These are phyloP conservation scores for Desoria tigrina DNA, from an alignment of 2,888 invertebrate species.

Conservation along the genomic window DNA sequence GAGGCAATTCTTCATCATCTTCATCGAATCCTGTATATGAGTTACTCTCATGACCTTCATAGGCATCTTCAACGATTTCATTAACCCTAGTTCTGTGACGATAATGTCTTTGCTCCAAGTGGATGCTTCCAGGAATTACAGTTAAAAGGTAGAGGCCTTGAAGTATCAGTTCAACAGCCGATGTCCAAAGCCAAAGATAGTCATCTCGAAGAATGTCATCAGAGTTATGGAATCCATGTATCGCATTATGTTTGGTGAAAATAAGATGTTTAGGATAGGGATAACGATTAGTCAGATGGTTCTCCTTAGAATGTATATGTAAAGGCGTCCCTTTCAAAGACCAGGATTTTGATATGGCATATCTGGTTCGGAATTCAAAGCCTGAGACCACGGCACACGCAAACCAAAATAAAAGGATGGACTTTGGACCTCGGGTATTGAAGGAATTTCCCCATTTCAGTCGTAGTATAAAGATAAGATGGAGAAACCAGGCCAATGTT, in stretches of 20 bases:
- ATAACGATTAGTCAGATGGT: too few relatives aligned
- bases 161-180: slow-evolving; percentile 56
- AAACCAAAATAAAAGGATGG: slow-evolving; percentile 70
- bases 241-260: too few relatives aligned
- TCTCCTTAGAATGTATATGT: too few relatives aligned
- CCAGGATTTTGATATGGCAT: background rate
- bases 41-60: slow-evolving; percentile 52
- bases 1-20: slow-evolving; percentile 65
- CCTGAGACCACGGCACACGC: slow-evolving; percentile 68
- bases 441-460: slow-evolving; percentile 61
- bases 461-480: slow-evolving; percentile 73
- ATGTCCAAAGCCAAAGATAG: slow-evolving; percentile 43
- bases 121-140: slow-evolving; percentile 65
- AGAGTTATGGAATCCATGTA: background rate
- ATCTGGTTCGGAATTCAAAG: slow-evolving; percentile 69
- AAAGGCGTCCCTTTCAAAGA: too few relatives aligned
- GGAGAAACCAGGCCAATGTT: slow-evolving; percentile 77
- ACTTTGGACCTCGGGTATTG: slow-evolving; percentile 73
- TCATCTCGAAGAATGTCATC: slow-evolving; percentile 24
- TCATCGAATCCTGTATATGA: slow-evolving; percentile 68
- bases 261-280: too few relatives aligned
- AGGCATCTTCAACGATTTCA: slow-evolving; percentile 42
- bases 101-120: slow-evolving; percentile 48
- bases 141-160: slow-evolving; percentile 71
- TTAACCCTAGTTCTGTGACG: slow-evolving; percentile 35